Evolutionary conservation across 2,888 invertebrate genomes (phyloP).

Genomic region (Drosophila neonasuta): DNA sequence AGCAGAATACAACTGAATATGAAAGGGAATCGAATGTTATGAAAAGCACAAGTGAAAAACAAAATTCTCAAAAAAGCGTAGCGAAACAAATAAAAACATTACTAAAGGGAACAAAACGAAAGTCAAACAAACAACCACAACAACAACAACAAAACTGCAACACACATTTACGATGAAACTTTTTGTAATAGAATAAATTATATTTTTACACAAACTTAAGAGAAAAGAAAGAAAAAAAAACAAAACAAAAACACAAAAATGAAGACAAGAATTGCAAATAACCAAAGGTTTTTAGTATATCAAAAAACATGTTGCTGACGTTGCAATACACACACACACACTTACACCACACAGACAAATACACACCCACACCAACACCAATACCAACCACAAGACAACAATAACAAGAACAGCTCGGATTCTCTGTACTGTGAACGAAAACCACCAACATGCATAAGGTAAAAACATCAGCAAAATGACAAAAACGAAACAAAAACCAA

Average conservation of each 20-base stretch:
- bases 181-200: constrained; percentile 59
- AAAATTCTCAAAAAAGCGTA: constrained; percentile 49
- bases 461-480: constrained; percentile 26
- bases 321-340: constrained; percentile 44
- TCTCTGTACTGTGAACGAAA: constrained; percentile 75
- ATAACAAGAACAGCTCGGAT: constrained; percentile 60
- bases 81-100: constrained; percentile 56
- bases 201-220: constrained; percentile 55
- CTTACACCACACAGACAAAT: constrained; percentile 25
- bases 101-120: constrained; percentile 59
- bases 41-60: constrained; percentile 59
- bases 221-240: constrained; percentile 25
- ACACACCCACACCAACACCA: neutral
- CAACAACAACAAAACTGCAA: constrained; percentile 27
- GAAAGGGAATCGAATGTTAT: constrained; percentile 66
- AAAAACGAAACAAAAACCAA: constrained; percentile 26
- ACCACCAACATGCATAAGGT: constrained; percentile 59
- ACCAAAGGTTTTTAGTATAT: constrained; percentile 74
- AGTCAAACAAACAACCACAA: constrained; percentile 46
- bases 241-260: constrained; percentile 39
- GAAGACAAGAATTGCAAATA: constrained; percentile 65
- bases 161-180: constrained; percentile 54
- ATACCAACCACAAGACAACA: constrained; percentile 22
- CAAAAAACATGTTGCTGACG: constrained; percentile 63
- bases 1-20: constrained; percentile 38